A percentile compares a stretch with the other conserved stretches of the same genome.
phyloP scores from a whole-genome alignment of 1,140 invertebrate species.

The Drosophila lini region DNA sequence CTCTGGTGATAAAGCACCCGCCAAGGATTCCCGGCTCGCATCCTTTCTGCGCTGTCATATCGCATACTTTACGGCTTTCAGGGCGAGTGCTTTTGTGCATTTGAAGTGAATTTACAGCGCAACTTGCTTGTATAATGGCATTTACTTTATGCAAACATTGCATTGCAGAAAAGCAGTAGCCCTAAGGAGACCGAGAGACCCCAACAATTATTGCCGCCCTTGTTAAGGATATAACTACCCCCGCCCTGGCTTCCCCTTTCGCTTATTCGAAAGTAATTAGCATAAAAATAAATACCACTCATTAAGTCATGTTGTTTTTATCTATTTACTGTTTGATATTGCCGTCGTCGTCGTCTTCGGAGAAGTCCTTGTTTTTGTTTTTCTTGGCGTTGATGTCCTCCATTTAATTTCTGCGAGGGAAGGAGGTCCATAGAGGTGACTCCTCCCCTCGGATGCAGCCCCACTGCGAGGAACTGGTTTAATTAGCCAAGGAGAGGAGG shows the following conservation, averaged over 20 bases:
- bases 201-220: conserved; percentile 68
- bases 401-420: background rate
- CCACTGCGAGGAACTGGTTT: conserved; percentile 16
- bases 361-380: conserved; percentile 26
- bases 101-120: conserved; percentile 75
- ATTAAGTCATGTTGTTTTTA: conserved; percentile 83
- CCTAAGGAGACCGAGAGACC: conserved; percentile 18
- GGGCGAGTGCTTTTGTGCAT: conserved; percentile 77
- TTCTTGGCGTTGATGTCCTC: conserved; percentile 20
- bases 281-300: conserved; percentile 83
- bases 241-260: background rate
- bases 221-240: conserved; percentile 45
- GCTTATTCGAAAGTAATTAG: conserved; percentile 81
- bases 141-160: conserved; percentile 72
- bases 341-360: conserved; percentile 20
- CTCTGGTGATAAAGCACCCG: conserved; percentile 9
- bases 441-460: conserved; percentile 4
- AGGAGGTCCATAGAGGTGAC: background rate
- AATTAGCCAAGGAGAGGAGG: conserved; percentile 44
- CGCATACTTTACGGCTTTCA: conserved; percentile 77
- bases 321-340: conserved; percentile 77
- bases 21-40: conserved; percentile 23
- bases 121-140: conserved; percentile 77
- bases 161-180: conserved; percentile 1
- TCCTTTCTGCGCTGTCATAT: conserved; percentile 76